Base-by-base conservation (phyloP, 2,888 invertebrate species). In the Steinernema scapterisci region DNA sequence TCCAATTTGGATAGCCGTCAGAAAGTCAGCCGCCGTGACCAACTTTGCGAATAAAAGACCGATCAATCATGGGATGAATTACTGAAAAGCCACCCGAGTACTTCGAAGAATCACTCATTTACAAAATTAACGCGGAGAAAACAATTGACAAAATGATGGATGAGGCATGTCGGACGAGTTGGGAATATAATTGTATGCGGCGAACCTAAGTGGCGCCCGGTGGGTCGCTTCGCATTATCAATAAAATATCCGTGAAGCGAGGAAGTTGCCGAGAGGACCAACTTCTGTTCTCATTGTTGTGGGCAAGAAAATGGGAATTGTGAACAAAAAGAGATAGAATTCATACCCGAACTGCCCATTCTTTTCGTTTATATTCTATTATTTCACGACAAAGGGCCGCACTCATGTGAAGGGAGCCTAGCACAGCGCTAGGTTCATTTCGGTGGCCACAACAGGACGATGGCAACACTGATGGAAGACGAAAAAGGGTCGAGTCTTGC, bases 291-390 rank as follows among this genome's bases (percentile, higher is more conserved):
- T 63, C 25, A 63, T 63, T 25, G 63, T 63, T 63, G 63, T 31
- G 63, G 31, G 63, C 13, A n/a, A 63, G 63, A 63, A 63, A 63
- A 27, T 63, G 63, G 63, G 27, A 63, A 63, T 63, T 9, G 5
- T 9, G 63, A 31, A 63, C 63, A 63, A 63, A 31, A 63, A 27
- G 63, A 31, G 19, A 63, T 63, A 63, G 63, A 63, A 63, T 63
- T 63, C 63, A 63, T 63, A 63, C 63, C 63, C 63, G 63, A 63
- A 19, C 31, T 16, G 63, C 63, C 63, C 63, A 63, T 63, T 63
- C 63, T 63, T 63, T 31, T 31, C 63, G 63, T 63, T 63, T 63
- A 63, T 63, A 63, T 63, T 63, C 63, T 63, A 63, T 63, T 63
- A 63, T 63, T 63, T 27, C 63, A 63, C 31, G 25, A 63, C 63